Conservation (phyloP, 2,888 invertebrate species). For the Pyrrhia umbra region DNA sequence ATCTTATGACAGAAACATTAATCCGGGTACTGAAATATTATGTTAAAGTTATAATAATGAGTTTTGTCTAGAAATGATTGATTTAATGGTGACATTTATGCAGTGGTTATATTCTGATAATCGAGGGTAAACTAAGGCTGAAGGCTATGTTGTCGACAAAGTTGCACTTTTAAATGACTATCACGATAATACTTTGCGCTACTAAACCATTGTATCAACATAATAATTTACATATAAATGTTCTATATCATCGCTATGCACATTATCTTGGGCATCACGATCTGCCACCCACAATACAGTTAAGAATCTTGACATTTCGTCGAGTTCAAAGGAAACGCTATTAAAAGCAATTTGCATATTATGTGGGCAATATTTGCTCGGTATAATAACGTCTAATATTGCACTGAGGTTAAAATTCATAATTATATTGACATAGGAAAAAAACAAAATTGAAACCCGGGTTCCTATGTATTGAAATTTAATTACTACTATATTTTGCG, state of each 20-base stretch:
- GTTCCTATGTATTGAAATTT: background rate
- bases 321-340: slow-evolving; percentile 48
- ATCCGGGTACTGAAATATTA: background rate
- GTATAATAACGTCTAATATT: slow-evolving; percentile 16
- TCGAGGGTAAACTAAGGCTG: background rate
- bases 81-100: background rate
- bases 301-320: slow-evolving; percentile 61
- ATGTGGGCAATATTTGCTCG: slow-evolving; percentile 41
- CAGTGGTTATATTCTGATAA: background rate
- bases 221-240: slow-evolving; percentile 34
- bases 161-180: background rate
- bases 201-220: slow-evolving; percentile 13
- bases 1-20: background rate
- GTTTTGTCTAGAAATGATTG: background rate
- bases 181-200: slow-evolving; percentile 6
- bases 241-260: slow-evolving; percentile 35
- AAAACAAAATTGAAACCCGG: slow-evolving; percentile 10
- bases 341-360: slow-evolving; percentile 52
- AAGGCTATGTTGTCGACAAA: background rate
- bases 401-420: slow-evolving; percentile 25
- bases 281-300: slow-evolving; percentile 52
- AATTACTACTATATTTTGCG: background rate
- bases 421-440: background rate
- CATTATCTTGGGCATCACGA: slow-evolving; percentile 45
- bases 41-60: background rate